phyloP scores from a whole-genome alignment of 2,113 vertebrate species.

The Toxostoma redivivum region DNA sequence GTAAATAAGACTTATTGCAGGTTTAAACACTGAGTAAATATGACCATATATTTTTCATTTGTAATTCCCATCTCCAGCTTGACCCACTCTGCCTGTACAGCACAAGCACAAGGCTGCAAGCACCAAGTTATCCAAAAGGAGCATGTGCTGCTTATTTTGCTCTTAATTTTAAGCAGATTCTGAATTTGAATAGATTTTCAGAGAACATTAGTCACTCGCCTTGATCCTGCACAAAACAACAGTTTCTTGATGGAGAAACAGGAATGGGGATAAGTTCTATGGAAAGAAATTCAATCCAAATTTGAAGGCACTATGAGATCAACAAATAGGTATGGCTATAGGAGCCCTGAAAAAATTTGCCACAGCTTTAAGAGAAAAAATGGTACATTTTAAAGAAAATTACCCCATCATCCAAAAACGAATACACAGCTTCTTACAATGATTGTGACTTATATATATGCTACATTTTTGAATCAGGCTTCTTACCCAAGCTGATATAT shows the following conservation, averaged over 20 bases:
- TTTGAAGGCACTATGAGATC: background rate
- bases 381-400: background rate
- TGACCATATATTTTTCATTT: background rate
- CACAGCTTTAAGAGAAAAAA: background rate
- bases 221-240: constrained; percentile 14
- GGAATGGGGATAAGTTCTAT: background rate
- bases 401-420: background rate
- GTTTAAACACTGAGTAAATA: background rate
- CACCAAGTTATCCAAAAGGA: background rate
- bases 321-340: background rate
- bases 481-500: background rate
- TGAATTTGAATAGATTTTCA: constrained; percentile 31
- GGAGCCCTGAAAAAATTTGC: background rate
- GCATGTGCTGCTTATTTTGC: constrained; percentile 12
- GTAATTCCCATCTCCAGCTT: background rate
- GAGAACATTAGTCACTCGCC: background rate
- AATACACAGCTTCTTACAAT: background rate
- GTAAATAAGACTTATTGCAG: background rate
- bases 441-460: background rate
- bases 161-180: constrained; percentile 43
- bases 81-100: background rate
- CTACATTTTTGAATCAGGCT: background rate
- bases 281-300: background rate
- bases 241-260: background rate
- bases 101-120: background rate